Conservation (phyloP, 2,888 invertebrate species). For the Lissonota sp. region DNA sequence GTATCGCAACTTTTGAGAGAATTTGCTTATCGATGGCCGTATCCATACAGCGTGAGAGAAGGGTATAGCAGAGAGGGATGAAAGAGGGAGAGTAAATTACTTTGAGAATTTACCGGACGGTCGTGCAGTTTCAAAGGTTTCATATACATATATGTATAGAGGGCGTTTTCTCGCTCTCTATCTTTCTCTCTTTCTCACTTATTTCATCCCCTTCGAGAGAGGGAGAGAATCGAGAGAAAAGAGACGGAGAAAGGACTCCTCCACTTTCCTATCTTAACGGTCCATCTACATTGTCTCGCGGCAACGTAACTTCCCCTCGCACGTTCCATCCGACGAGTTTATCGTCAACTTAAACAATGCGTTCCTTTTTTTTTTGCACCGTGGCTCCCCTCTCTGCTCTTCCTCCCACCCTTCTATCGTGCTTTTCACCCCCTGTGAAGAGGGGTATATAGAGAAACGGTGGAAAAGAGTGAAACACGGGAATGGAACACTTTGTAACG, state of each 20-base stretch:
- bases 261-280: constrained; percentile 79
- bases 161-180: constrained; percentile 22
- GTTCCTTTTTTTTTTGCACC: constrained; percentile 69
- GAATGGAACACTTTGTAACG: constrained; percentile 58
- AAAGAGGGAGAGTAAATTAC: constrained; percentile 45
- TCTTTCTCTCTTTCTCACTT: constrained; percentile 50
- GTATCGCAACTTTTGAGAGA: constrained; percentile 29
- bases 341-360: constrained; percentile 75
- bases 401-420: too few relatives aligned
- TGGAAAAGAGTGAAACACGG: constrained; percentile 35
- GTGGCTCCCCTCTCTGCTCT: not conserved
- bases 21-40: constrained; percentile 58
- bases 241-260: constrained; percentile 50
- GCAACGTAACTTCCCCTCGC: constrained; percentile 66
- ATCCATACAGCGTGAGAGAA: constrained; percentile 15
- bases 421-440: constrained; percentile 31
- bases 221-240: constrained; percentile 24
- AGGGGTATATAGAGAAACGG: constrained; percentile 47
- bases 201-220: constrained; percentile 36
- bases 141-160: constrained; percentile 29
- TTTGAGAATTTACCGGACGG: constrained; percentile 57
- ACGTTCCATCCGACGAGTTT: constrained; percentile 70
- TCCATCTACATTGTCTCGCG: constrained; percentile 81
- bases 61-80: not conserved
- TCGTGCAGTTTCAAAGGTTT: constrained; percentile 49